Evolutionary conservation across 2,888 invertebrate genomes (phyloP).

Genomic region (Cybosia mesomella): DNA sequence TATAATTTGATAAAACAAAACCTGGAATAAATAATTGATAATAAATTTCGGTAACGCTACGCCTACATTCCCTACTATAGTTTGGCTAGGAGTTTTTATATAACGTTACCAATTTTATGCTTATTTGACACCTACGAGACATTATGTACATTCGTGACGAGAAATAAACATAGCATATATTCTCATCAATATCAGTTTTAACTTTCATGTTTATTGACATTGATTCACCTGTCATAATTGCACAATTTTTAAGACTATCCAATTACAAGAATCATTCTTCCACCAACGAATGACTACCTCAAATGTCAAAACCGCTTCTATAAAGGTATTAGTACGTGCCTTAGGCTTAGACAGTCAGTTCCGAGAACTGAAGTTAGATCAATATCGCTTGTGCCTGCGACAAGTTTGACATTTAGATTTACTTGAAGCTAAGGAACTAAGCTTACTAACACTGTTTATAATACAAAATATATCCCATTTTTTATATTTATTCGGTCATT

Average conservation of each 20-base stretch:
- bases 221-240: background rate
- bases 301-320: background rate
- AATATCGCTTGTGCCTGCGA: background rate
- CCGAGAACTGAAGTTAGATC: background rate
- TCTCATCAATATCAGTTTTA: no score
- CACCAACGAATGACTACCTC: background rate
- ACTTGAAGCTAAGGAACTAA: background rate
- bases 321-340: background rate
- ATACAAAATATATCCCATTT: background rate
- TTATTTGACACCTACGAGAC: no score
- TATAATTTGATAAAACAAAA: no score
- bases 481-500: background rate
- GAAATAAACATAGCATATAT: no score
- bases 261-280: no score
- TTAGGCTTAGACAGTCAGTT: conserved; percentile 1
- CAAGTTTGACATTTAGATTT: background rate
- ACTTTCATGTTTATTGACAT: no score
- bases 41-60: no score
- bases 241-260: background rate
- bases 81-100: no score
- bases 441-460: background rate
- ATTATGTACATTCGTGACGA: no score
- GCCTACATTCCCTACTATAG: no score
- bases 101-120: no score
- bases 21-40: no score